Conservation (phyloP, 2,113 vertebrate genomes). For the Corvus moneduloides region DNA sequence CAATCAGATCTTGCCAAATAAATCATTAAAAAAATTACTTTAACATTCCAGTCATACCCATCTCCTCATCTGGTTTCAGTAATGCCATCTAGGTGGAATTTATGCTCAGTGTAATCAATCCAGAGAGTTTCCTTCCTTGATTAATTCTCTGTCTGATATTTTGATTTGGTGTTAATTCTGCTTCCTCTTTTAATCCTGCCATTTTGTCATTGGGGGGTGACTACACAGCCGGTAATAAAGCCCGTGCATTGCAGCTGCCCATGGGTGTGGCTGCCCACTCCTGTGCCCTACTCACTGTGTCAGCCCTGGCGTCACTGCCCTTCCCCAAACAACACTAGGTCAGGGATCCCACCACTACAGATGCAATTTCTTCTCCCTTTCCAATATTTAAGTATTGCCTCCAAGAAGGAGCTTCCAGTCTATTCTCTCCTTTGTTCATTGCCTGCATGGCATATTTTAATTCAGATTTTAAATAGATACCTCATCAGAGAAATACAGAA, state of each 20-base stretch:
- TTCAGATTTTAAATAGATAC: background rate
- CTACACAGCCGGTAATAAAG: background rate
- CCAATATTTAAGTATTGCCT: background rate
- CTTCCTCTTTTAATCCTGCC: background rate
- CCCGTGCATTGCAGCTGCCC: background rate
- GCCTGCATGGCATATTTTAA: fast-evolving
- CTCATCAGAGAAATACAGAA: background rate
- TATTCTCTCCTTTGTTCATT: background rate
- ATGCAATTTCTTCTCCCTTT: background rate
- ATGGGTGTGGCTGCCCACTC: fast-evolving
- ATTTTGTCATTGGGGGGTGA: background rate
- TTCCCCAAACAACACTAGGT: background rate
- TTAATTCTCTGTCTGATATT: background rate
- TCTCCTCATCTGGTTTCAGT: background rate
- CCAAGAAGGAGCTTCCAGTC: background rate
- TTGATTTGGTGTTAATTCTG: background rate
- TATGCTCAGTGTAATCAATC: background rate
- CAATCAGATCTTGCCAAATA: background rate
- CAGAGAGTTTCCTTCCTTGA: background rate
- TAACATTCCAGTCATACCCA: background rate
- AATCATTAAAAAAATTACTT: background rate
- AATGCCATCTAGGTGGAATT: background rate
- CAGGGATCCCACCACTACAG: fast-evolving
- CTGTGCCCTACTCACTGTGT: background rate
- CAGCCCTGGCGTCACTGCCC: background rate